These are phyloP conservation scores for Glaucomys volans DNA, from an alignment of 2,113 vertebrate species.

Conservation along the genomic window DNA sequence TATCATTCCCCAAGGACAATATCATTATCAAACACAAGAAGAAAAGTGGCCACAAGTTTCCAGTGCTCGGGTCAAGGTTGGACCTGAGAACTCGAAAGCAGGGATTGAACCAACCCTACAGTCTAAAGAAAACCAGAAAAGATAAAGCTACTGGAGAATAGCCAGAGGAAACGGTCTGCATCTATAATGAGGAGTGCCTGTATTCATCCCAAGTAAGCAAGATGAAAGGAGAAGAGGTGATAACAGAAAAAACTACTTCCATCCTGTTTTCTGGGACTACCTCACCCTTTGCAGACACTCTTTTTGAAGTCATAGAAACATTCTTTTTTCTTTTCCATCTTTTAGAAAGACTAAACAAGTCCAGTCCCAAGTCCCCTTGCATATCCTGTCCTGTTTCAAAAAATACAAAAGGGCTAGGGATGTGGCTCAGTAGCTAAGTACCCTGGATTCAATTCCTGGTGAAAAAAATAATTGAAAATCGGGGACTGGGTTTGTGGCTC, in stretches of 20 bases:
- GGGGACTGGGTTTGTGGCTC: too few species aligned
- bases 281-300: not conserved
- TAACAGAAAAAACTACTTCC: not conserved
- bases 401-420: too few species aligned
- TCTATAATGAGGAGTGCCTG: accelerated
- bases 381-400: too few species aligned
- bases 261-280: not conserved
- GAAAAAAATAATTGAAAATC: too few species aligned
- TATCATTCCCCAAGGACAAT: not conserved
- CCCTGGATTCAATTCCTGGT: too few species aligned
- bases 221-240: too few species aligned
- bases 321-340: not conserved
- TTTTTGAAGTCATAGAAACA: not conserved
- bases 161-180: accelerated
- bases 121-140: not conserved
- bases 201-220: not conserved
- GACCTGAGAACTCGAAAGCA: not conserved
- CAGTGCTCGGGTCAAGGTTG: not conserved
- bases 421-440: too few species aligned
- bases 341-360: not conserved
- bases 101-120: not conserved
- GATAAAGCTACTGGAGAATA: not conserved
- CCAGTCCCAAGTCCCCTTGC: not conserved
- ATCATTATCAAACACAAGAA: accelerated
- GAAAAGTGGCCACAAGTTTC: not conserved